These are phyloP conservation scores for Barbus barbus DNA, from an alignment of 2,113 vertebrate species.

Conservation along the genomic window DNA sequence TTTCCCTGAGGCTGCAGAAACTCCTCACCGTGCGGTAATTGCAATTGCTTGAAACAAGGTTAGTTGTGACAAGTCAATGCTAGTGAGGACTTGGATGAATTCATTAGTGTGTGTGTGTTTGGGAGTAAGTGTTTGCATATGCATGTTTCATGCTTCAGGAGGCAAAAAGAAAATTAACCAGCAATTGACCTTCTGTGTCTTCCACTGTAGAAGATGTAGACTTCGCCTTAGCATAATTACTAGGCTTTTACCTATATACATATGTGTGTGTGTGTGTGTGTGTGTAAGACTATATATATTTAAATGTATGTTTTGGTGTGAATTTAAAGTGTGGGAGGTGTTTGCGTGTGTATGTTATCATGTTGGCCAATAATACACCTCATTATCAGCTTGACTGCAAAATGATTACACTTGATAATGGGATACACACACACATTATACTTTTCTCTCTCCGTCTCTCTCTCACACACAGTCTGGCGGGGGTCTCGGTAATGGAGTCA, in stretches of 20 bases:
- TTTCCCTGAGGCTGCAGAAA: slow-evolving; percentile 44
- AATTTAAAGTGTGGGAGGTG: slow-evolving; percentile 1
- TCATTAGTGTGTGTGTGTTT: slow-evolving; percentile 48
- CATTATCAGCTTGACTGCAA: slow-evolving; percentile 83
- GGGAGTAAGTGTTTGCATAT: slow-evolving; percentile 29
- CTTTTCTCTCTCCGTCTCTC: slow-evolving; percentile 14
- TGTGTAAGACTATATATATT: slow-evolving; percentile 68
- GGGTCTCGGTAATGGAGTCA: slow-evolving; percentile 86
- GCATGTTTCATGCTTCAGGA: slow-evolving; percentile 84
- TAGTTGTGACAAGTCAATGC: slow-evolving; percentile 38
- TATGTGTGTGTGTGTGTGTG: slow-evolving; percentile 43
- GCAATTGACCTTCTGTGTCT: slow-evolving; percentile 89
- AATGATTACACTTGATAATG: slow-evolving; percentile 85
- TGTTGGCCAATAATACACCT: slow-evolving; percentile 84
- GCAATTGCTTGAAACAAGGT: slow-evolving; percentile 34
- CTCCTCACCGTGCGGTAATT: slow-evolving; percentile 37
- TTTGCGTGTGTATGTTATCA: slow-evolving; percentile 52
- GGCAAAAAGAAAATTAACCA: slow-evolving; percentile 92
- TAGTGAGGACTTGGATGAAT: slow-evolving; percentile 30
- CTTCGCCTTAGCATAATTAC: slow-evolving; percentile 84
- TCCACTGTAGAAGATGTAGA: slow-evolving; percentile 88
- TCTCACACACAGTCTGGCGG: slow-evolving; percentile 70
- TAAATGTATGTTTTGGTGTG: slow-evolving; percentile 29
- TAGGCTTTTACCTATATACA: slow-evolving; percentile 79
- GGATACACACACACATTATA: slow-evolving; percentile 69